Evolutionary conservation across 2,797 vertebrate genomes (phyloP), one percentile per base, ranked within the genome.

Genomic region (Cephalopachus bancanus): DNA sequence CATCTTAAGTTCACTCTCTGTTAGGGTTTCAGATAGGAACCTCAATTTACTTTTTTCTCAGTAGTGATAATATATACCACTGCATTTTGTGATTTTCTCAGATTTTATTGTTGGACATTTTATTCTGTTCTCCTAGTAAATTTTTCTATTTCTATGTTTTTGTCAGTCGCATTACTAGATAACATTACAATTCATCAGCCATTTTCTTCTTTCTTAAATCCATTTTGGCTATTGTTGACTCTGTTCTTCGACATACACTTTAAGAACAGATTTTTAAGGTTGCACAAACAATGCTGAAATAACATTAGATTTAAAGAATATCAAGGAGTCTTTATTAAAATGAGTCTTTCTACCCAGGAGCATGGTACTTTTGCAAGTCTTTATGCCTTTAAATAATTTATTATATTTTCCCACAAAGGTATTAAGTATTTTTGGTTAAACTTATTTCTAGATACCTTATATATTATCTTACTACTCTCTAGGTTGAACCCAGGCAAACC

Each of bases 401-500:
- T 59, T 92, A 1, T 65, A 33, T 84, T 84, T 87, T 95, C 78
- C 24, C n/a, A 55, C 53, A 91, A 53, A 91, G 4, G 1, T 60
- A 24, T n/a, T 83, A 71, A 81, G 16, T 44, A 30, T 2, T 83
- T 83, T 90, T 53, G 30, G 17, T 57, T 92, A 65, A 10, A 76
- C 26, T 67, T 95, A 87, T 67, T 94, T 8, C 59, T 67, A 33
- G 33, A 59, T 95, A 60, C 15, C 9, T 91, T 83, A 51, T 33
- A 89, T 44, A 83, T 55, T 94, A 22, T 24, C 19, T 64, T 85
- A 20, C 37, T 91, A 71, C 79, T 89, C 49, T 89, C 15, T 91
- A 64, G 4, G 14, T 57, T 67, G 9, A 75, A 51, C 49, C 83
- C 10, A 83, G 16, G n/a, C 8, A 67, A 95, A 87, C 2, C 1